Evolutionary conservation across 2,888 invertebrate genomes (phyloP).

Genomic region (Vanessa cardui): DNA sequence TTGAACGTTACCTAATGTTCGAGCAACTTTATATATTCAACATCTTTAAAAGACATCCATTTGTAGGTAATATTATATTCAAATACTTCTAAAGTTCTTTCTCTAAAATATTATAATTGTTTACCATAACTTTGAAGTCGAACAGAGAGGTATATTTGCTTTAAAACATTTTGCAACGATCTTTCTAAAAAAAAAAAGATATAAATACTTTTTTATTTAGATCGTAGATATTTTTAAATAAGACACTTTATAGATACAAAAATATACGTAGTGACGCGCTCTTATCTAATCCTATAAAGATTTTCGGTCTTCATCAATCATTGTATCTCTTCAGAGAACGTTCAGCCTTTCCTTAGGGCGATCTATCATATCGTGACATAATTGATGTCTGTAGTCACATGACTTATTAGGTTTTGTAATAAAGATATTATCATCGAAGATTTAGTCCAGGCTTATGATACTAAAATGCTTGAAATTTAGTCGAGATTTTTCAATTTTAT

Average conservation of each 20-base stretch:
- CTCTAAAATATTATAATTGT: conserved; percentile 20
- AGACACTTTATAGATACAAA: neutral
- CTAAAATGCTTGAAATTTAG: no score
- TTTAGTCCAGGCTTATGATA: neutral
- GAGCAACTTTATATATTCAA: conserved; percentile 8
- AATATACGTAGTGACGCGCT: conserved; percentile 9
- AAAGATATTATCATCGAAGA: conserved; percentile 1
- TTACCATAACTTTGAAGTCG: neutral
- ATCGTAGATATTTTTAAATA: neutral
- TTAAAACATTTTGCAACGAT: neutral
- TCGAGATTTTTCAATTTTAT: no score
- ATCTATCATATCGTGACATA: conserved; percentile 36
- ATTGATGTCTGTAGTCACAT: conserved; percentile 31
- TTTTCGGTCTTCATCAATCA: conserved; percentile 37
- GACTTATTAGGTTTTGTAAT: conserved; percentile 29
- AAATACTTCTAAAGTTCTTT: conserved; percentile 12
- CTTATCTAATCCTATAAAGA: conserved; percentile 33
- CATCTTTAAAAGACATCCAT: conserved; percentile 23
- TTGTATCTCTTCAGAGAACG: conserved; percentile 32
- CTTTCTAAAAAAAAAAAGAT: no score
- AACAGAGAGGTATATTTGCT: neutral
- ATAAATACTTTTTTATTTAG: neutral
- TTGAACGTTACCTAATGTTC: conserved; percentile 1
- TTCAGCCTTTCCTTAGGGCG: conserved; percentile 23
- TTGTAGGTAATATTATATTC: conserved; percentile 23